Conservation (phyloP, 2,113 vertebrate species). For the Sorex fumeus region DNA sequence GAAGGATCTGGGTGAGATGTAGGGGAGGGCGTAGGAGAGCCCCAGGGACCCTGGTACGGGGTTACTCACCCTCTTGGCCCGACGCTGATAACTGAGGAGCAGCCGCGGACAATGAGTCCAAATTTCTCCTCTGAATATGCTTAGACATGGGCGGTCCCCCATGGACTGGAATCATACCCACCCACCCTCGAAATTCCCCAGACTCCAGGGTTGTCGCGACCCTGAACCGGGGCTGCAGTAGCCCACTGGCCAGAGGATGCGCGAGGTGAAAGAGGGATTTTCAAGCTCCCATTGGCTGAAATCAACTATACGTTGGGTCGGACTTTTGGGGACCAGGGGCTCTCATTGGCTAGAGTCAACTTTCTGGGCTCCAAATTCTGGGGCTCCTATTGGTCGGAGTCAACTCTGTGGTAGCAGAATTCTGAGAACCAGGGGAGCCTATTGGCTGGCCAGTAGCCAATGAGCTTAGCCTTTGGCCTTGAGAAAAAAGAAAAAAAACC, state of each 20-base stretch:
- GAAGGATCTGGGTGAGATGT: conserved; percentile 6
- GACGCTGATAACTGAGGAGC: conserved; percentile 25
- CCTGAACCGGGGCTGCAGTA: conserved; percentile 14
- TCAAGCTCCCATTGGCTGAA: too few species aligned
- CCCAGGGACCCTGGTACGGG: conserved; percentile 62
- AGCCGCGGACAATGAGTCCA: not conserved
- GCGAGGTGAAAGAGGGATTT: not conserved
- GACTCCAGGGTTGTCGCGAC: conserved; percentile 52
- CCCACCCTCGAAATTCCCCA: conserved; percentile 72
- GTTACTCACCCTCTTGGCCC: conserved; percentile 62
- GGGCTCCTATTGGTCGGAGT: conserved; percentile 44
- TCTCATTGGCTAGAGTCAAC: conserved; percentile 53
- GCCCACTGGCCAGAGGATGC: conserved; percentile 33
- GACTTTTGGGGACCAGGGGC: too few species aligned
- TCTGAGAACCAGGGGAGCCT: conserved; percentile 27
- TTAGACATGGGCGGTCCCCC: conserved; percentile 74
- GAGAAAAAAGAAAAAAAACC: conserved; percentile 24
- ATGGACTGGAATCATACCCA: conserved; percentile 82
- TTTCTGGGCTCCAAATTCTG: conserved; percentile 44
- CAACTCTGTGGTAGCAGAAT: too few species aligned
- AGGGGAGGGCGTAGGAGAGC: not conserved
- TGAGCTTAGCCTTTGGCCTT: conserved; percentile 27
- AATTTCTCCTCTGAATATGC: conserved; percentile 2
- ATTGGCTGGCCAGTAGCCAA: conserved; percentile 21
- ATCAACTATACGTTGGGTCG: too few species aligned